Conservation (phyloP, 2,888 invertebrate genomes). For the Tiliacea aurago region DNA sequence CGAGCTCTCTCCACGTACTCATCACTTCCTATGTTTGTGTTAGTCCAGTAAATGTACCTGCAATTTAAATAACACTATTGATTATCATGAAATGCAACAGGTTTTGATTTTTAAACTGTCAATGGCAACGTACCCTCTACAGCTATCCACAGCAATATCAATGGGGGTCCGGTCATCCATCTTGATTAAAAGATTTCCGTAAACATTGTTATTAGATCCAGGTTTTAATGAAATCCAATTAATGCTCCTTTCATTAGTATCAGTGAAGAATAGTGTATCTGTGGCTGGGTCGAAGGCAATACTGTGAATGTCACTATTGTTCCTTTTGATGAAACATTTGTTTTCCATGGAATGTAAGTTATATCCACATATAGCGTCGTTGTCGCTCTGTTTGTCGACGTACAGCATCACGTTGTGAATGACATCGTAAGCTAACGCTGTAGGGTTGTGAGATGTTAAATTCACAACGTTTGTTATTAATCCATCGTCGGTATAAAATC, state of each 20-base stretch:
- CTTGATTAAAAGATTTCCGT: neutral
- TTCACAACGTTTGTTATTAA: slow-evolving; percentile 69
- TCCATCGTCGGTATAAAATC: slow-evolving; percentile 89
- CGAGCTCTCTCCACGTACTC: too few relatives aligned
- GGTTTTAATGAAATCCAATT: slow-evolving; percentile 82
- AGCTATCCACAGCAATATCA: slow-evolving; percentile 6
- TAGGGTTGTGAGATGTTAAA: slow-evolving; percentile 75
- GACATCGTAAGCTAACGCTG: slow-evolving; percentile 93
- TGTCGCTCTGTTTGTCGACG: slow-evolving; percentile 91
- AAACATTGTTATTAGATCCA: neutral
- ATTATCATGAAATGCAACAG: too few relatives aligned
- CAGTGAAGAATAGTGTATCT: slow-evolving; percentile 95
- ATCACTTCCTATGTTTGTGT: too few relatives aligned
- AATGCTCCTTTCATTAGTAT: slow-evolving; percentile 92
- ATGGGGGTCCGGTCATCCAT: neutral
- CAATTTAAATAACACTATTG: too few relatives aligned
- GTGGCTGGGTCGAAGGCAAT: slow-evolving; percentile 94
- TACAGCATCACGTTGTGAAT: slow-evolving; percentile 91
- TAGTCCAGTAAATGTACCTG: too few relatives aligned
- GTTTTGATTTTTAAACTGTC: too few relatives aligned
- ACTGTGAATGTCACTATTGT: slow-evolving; percentile 91
- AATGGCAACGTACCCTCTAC: neutral
- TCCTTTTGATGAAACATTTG: slow-evolving; percentile 85
- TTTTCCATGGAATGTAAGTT: slow-evolving; percentile 79
- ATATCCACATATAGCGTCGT: slow-evolving; percentile 92